phyloP scores from a whole-genome alignment of 35 echinoderm and acorn worm species.

The Stichopus chloronotus region DNA sequence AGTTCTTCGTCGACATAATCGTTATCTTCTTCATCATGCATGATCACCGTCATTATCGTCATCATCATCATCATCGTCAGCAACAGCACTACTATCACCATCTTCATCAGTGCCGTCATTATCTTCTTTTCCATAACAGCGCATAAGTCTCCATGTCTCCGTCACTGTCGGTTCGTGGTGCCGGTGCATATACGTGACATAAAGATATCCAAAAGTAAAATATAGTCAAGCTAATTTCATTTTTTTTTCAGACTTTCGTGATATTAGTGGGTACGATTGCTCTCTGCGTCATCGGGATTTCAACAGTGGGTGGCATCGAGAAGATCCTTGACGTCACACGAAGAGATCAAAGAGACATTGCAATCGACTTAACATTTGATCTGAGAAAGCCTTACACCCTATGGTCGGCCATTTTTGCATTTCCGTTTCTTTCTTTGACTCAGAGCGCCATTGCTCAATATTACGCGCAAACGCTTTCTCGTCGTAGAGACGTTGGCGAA shows the following conservation, averaged over 20 bases:
- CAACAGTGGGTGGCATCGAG: not conserved
- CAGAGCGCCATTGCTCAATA: not conserved
- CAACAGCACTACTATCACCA: too few species aligned
- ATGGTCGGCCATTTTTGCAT: not conserved
- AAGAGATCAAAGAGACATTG: not conserved
- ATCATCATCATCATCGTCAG: not conserved
- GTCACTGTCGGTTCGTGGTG: too few species aligned
- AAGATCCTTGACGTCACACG: not conserved
- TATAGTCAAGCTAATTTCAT: not conserved
- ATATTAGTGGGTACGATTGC: not conserved
- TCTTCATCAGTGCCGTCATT: too few species aligned
- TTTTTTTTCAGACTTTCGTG: conserved; percentile 4
- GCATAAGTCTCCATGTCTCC: too few species aligned
- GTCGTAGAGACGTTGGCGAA: not conserved
- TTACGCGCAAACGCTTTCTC: not conserved
- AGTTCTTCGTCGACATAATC: not conserved
- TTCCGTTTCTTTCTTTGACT: not conserved
- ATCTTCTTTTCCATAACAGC: too few species aligned
- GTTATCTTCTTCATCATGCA: not conserved
- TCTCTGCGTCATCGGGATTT: not conserved
- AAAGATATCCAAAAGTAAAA: not conserved
- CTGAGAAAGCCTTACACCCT: not conserved
- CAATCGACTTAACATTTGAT: not conserved
- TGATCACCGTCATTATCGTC: not conserved
- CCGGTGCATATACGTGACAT: too few species aligned